Conservation (phyloP, 2,888 invertebrate species). For the Tridacna crocea region DNA sequence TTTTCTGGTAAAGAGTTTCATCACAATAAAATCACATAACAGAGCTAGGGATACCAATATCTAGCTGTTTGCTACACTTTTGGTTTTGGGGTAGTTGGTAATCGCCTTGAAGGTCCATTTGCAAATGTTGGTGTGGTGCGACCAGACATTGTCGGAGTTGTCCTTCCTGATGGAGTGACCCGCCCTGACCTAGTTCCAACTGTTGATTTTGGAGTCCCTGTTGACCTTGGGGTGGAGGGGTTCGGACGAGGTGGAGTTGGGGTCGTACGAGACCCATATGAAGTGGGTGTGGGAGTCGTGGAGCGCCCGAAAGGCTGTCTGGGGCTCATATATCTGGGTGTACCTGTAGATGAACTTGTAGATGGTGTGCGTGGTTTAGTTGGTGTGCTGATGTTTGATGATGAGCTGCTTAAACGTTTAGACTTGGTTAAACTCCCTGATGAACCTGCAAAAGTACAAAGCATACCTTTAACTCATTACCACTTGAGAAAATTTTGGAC, state of each 20-base stretch:
- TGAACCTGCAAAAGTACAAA: slow-evolving; percentile 66
- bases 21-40: no score
- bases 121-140: slow-evolving; percentile 64
- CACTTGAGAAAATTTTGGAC: no score
- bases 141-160: slow-evolving; percentile 66
- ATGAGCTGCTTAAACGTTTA: slow-evolving; percentile 76
- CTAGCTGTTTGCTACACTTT: slow-evolving; percentile 36
- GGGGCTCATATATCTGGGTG: slow-evolving; percentile 59
- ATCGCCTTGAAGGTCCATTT: slow-evolving; percentile 66
- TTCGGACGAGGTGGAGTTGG: slow-evolving; percentile 70
- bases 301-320: slow-evolving; percentile 61
- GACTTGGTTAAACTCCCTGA: slow-evolving; percentile 75
- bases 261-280: slow-evolving; percentile 72
- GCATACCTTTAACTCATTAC: no score
- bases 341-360: slow-evolving; percentile 47
- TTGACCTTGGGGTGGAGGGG: slow-evolving; percentile 50
- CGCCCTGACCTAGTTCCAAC: slow-evolving; percentile 67
- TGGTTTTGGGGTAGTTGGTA: slow-evolving; percentile 72
- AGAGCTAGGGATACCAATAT: neutral
- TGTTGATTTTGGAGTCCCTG: slow-evolving; percentile 73
- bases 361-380: slow-evolving; percentile 63
- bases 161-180: slow-evolving; percentile 64
- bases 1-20: neutral
- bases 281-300: slow-evolving; percentile 63
- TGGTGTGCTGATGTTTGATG: slow-evolving; percentile 72